A percentile compares a stretch with the other conserved stretches of the same genome.
Evolutionary conservation across 2,888 invertebrate genomes (phyloP).

Genomic region (Stegana nigrithorax): DNA sequence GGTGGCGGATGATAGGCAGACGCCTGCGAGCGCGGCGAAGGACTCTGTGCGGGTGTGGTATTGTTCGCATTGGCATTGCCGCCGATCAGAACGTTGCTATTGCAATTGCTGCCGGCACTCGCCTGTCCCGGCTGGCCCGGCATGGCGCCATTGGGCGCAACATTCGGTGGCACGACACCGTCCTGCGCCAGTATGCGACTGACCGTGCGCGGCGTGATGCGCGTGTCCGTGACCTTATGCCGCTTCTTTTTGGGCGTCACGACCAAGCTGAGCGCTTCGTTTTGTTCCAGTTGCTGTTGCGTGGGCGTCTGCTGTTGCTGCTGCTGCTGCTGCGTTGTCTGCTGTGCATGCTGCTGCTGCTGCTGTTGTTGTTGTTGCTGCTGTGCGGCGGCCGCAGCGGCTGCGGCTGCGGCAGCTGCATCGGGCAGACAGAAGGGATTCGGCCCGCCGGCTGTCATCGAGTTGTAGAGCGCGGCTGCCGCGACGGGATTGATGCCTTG

Average conservation of each 20-base stretch:
- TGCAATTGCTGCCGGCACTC: conserved; percentile 67
- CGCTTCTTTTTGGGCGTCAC: conserved; percentile 96
- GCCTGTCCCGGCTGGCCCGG: conserved; percentile 47
- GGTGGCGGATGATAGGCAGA: conserved; percentile 69
- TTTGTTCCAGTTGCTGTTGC: conserved; percentile 82
- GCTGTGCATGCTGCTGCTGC: conserved; percentile 79
- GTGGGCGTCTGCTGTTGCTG: conserved; percentile 75
- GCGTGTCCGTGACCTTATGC: conserved; percentile 95
- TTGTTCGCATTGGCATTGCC: conserved; percentile 38
- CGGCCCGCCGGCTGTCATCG: conserved; percentile 72
- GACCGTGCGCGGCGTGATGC: conserved; percentile 91
- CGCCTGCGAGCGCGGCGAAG: conserved; percentile 77
- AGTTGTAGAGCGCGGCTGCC: conserved; percentile 75
- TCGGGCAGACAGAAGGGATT: conserved; percentile 74
- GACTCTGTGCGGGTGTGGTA: conserved; percentile 71
- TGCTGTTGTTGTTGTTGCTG: conserved; percentile 80
- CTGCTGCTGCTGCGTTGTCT: conserved; percentile 73
- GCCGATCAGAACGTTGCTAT: conserved; percentile 63
- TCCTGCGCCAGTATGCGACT: conserved; percentile 87
- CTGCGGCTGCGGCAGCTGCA: conserved; percentile 26
- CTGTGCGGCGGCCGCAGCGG: conserved; percentile 70
- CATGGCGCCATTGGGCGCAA: conserved; percentile 21
- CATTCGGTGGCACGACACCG: conserved; percentile 74
- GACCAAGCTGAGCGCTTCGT: conserved; percentile 93
- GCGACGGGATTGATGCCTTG: conserved; percentile 72